Percentiles rank a stretch among this genome's conserved stretches.
Evolutionary conservation across 2,888 invertebrate genomes (phyloP).

Genomic region (Brachypterus glaber): DNA sequence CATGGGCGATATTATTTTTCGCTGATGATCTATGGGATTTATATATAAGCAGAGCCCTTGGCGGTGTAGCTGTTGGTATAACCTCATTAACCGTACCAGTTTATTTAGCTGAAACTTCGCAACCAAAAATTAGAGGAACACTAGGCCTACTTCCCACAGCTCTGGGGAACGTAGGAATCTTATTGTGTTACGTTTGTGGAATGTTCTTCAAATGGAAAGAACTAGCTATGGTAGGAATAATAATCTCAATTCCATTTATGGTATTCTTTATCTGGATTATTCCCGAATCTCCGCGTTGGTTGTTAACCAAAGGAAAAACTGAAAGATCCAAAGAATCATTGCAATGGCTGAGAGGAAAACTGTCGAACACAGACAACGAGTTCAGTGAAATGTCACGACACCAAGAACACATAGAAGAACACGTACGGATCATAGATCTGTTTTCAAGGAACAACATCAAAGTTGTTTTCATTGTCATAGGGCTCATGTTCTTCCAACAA

Average conservation of each 20-base stretch:
- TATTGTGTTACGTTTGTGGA: slow-evolving; percentile 71
- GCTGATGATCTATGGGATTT: slow-evolving; percentile 67
- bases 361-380: slow-evolving; percentile 68
- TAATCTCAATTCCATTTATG: slow-evolving; percentile 69
- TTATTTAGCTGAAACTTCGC: slow-evolving; percentile 87
- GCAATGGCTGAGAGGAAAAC: slow-evolving; percentile 72
- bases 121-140: slow-evolving; percentile 84
- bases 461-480: slow-evolving; percentile 72
- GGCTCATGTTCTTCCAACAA: slow-evolving; percentile 94
- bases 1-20: slow-evolving; percentile 74
- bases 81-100: slow-evolving; percentile 82
- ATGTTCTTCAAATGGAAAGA: slow-evolving; percentile 69
- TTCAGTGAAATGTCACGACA: slow-evolving; percentile 62
- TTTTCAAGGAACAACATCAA: slow-evolving; percentile 58
- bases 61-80: slow-evolving; percentile 81
- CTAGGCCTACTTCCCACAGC: slow-evolving; percentile 81
- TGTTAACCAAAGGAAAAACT: slow-evolving; percentile 65
- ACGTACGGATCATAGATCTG: slow-evolving; percentile 55
- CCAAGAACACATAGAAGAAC: slow-evolving; percentile 58
- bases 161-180: slow-evolving; percentile 76
- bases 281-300: slow-evolving; percentile 92
- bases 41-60: slow-evolving; percentile 69
- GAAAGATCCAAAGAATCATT: slow-evolving; percentile 69
- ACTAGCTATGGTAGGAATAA: slow-evolving; percentile 69
- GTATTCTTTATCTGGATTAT: slow-evolving; percentile 64